A percentile compares a stretch with the other conserved stretches of the same genome.
These are phyloP conservation scores for Drosophila obscura DNA, from an alignment of 1,140 invertebrate genomes.

Conservation along the genomic window DNA sequence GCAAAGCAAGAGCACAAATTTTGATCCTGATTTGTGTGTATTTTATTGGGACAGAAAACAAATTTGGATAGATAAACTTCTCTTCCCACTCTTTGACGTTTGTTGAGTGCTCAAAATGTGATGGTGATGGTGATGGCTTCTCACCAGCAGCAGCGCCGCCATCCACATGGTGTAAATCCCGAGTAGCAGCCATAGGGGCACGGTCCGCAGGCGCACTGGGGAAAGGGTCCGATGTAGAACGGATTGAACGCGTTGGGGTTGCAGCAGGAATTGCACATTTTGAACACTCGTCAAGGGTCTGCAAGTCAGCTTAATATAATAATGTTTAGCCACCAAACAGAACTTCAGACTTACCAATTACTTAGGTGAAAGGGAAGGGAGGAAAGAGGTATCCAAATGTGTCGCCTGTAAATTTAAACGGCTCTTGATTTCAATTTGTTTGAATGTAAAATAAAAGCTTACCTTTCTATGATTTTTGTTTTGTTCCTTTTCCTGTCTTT, in stretches of 20 bases:
- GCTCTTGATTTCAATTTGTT: background rate
- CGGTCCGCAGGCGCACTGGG: slow-evolving; percentile 27
- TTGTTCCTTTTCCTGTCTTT: background rate
- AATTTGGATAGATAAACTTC: too few relatives aligned
- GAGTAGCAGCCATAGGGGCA: slow-evolving; percentile 52
- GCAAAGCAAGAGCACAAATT: too few relatives aligned
- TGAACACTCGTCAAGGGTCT: slow-evolving; percentile 8
- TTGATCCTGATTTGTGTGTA: too few relatives aligned
- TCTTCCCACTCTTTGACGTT: background rate
- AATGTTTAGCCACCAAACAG: background rate
- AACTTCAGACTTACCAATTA: background rate
- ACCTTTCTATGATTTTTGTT: too few relatives aligned
- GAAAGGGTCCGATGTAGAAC: slow-evolving; percentile 59
- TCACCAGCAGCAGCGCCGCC: slow-evolving; percentile 20
- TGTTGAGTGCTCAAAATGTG: slow-evolving; percentile 7
- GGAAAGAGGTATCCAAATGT: background rate
- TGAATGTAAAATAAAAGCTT: background rate
- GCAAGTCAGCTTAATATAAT: background rate
- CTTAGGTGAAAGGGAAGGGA: background rate
- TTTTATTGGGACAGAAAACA: too few relatives aligned
- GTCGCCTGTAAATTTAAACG: background rate
- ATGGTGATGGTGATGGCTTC: too few relatives aligned
- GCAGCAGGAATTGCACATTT: slow-evolving; percentile 25
- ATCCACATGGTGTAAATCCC: slow-evolving; percentile 37
- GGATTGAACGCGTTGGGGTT: slow-evolving; percentile 37